Percentiles rank a stretch among this genome's conserved stretches.
Evolutionary conservation across 2,888 invertebrate genomes (phyloP).

Genomic region (Rhingia campestris): DNA sequence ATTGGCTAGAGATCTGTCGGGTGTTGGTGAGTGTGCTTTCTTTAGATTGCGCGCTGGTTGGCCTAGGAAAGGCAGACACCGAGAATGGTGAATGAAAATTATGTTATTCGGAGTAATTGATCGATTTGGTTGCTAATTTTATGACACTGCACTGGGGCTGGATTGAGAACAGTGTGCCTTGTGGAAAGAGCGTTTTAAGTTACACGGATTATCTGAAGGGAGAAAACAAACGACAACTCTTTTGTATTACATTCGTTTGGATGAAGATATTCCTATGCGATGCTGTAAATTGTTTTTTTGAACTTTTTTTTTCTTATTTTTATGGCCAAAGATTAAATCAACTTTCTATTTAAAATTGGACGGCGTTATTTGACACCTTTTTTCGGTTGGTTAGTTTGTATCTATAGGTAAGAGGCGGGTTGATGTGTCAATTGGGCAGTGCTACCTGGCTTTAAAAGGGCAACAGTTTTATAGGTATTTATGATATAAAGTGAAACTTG

Average conservation of each 20-base stretch:
- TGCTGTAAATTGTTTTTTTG: conserved; percentile 9
- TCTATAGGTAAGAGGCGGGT: background rate
- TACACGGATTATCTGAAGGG: background rate
- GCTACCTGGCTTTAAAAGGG: background rate
- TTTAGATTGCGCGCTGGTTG: background rate
- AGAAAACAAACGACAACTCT: conserved; percentile 21
- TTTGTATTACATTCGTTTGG: conserved; percentile 13
- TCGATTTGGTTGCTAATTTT: conserved; percentile 76
- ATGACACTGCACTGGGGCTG: conserved; percentile 49
- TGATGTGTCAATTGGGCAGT: background rate
- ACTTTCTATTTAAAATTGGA: conserved; percentile 17
- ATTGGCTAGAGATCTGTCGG: conserved; percentile 47
- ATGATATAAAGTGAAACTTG: too few species aligned
- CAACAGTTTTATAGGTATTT: too few species aligned
- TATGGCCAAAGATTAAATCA: background rate
- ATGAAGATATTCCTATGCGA: background rate
- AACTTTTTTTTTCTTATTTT: conserved; percentile 1
- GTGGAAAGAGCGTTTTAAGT: background rate
- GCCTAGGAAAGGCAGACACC: conserved; percentile 42
- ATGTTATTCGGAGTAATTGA: conserved; percentile 76
- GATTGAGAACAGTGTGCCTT: conserved; percentile 25
- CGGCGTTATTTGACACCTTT: background rate
- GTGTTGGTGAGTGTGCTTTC: conserved; percentile 26
- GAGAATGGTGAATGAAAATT: conserved; percentile 57
- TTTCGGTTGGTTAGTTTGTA: background rate